Conservation (phyloP, 1,140 invertebrate species). For the Gryon sp. region DNA sequence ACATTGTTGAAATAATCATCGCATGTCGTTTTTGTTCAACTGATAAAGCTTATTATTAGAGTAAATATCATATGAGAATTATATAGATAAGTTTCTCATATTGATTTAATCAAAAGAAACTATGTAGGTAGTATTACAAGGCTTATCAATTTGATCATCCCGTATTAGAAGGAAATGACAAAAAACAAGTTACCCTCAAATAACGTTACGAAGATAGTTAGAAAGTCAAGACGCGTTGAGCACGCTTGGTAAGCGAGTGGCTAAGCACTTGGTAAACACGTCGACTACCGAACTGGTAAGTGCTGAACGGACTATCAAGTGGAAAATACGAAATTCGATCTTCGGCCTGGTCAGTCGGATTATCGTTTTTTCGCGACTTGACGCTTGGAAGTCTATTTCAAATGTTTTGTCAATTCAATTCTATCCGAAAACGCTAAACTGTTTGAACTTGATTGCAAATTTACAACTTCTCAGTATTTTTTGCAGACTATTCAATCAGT, state of each 20-base stretch:
- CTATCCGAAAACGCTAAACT: not conserved
- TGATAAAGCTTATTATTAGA: too few species aligned
- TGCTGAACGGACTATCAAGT: conserved; percentile 62
- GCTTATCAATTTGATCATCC: conserved; percentile 41
- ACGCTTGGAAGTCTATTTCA: conserved; percentile 26
- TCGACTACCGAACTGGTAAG: conserved; percentile 59
- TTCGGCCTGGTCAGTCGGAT: conserved; percentile 51
- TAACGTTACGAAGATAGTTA: conserved; percentile 42
- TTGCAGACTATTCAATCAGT: not conserved
- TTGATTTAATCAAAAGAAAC: too few species aligned
- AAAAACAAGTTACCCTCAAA: conserved; percentile 45
- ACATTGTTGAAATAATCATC: too few species aligned
- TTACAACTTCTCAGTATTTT: not conserved
- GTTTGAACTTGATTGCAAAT: not conserved
- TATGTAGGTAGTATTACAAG: not conserved
- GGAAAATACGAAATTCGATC: conserved; percentile 59
- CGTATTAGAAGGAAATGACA: conserved; percentile 28
- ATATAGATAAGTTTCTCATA: too few species aligned
- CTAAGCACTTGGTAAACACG: conserved; percentile 60
- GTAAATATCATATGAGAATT: too few species aligned
- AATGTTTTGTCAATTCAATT: conserved; percentile 54
- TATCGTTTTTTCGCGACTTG: conserved; percentile 41
- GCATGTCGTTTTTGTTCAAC: too few species aligned
- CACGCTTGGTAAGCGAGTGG: conserved; percentile 54
- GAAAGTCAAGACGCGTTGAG: conserved; percentile 58